Evolutionary conservation across 2,113 vertebrate genomes (phyloP).

Genomic region (Xiphorhynchus elegans): DNA sequence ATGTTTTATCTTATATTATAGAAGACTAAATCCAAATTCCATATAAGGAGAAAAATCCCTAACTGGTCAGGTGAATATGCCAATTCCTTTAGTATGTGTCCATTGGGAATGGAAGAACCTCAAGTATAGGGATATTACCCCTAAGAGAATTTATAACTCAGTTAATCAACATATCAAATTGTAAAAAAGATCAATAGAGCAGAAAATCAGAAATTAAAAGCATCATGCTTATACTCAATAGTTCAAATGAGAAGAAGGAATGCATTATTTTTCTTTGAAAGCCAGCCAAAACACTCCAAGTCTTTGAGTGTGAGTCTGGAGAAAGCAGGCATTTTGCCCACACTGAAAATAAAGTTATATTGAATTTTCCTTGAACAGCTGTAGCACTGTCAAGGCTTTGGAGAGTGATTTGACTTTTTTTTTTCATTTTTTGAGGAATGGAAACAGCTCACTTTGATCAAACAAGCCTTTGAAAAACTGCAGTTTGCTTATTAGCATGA

Average conservation of each 20-base stretch:
- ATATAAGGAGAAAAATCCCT: not conserved
- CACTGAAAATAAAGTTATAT: not conserved
- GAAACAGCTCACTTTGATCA: not conserved
- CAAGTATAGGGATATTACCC: not conserved
- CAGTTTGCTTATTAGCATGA: not conserved
- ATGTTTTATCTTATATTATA: not conserved
- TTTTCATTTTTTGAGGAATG: not conserved
- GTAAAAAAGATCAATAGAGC: not conserved
- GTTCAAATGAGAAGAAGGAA: not conserved
- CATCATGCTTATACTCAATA: not conserved
- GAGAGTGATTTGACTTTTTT: not conserved
- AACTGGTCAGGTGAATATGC: not conserved
- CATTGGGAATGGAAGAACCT: not conserved
- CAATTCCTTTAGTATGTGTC: not conserved
- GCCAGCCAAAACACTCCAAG: not conserved
- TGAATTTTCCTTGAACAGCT: not conserved
- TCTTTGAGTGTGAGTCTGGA: not conserved
- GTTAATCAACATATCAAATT: not conserved
- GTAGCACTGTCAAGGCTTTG: not conserved
- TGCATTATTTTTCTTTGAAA: not conserved
- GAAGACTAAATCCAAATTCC: not conserved
- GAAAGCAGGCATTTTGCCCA: not conserved
- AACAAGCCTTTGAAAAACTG: not conserved
- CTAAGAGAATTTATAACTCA: not conserved
- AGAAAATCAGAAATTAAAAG: not conserved